These are phyloP conservation scores for Catocala sponsa DNA, from an alignment of 2,888 invertebrate species.

Conservation along the genomic window DNA sequence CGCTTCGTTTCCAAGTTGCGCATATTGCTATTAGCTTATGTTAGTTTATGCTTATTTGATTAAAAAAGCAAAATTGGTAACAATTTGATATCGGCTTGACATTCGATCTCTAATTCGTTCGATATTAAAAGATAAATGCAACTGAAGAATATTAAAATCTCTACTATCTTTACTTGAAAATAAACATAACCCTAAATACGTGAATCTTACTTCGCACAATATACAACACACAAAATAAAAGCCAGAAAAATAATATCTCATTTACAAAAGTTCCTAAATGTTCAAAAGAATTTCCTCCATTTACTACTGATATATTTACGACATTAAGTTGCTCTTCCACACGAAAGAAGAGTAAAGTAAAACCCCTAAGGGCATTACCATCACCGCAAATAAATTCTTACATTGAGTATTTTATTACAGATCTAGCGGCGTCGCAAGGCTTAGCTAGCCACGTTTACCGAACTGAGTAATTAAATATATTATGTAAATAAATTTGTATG, in stretches of 20 bases:
- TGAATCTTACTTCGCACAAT: too few species aligned
- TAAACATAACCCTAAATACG: too few species aligned
- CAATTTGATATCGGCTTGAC: too few species aligned
- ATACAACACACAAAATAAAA: background rate
- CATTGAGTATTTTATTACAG: slow-evolving; percentile 17
- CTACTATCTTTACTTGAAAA: too few species aligned
- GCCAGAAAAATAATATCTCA: background rate
- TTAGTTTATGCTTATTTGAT: too few species aligned
- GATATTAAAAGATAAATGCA: too few species aligned
- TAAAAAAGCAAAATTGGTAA: too few species aligned
- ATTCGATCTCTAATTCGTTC: too few species aligned
- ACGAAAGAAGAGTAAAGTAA: slow-evolving; percentile 15
- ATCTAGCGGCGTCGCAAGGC: slow-evolving; percentile 3
- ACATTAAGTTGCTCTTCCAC: slow-evolving; percentile 9
- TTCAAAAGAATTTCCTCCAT: slow-evolving; percentile 6
- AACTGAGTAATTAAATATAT: slow-evolving; percentile 26
- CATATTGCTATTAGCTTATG: too few species aligned
- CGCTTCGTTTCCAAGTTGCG: too few species aligned
- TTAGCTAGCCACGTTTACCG: slow-evolving; percentile 12
- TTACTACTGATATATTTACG: slow-evolving; percentile 14
- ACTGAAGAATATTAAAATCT: too few species aligned
- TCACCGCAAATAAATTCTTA: slow-evolving; percentile 18
- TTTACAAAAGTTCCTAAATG: slow-evolving; percentile 4
- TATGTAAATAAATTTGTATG: slow-evolving; percentile 33
- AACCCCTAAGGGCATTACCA: slow-evolving; percentile 15